Percentiles rank a stretch among this genome's conserved stretches.
Evolutionary conservation across 2,113 vertebrate genomes (phyloP).

Genomic region (Elephantulus edwardii): DNA sequence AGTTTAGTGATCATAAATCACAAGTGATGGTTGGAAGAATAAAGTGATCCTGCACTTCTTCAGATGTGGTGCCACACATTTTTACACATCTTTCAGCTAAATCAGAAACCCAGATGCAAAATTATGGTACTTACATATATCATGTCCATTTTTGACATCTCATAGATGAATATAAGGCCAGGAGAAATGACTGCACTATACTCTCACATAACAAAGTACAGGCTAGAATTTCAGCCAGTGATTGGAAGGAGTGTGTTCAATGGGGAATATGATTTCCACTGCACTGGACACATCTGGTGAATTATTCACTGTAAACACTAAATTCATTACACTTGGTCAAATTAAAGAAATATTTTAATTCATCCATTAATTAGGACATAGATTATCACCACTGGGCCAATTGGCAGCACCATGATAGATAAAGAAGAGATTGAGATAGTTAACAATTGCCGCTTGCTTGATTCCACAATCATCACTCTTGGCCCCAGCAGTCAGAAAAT

Average conservation of each 20-base stretch:
- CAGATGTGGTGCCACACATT: conserved; percentile 63
- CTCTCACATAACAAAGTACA: not conserved
- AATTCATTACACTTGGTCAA: not conserved
- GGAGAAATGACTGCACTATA: not conserved
- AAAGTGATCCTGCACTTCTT: conserved; percentile 45
- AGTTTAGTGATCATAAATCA: conserved; percentile 48
- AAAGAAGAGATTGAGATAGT: too few species aligned
- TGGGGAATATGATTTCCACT: not conserved
- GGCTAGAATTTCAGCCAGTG: not conserved
- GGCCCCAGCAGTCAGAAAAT: too few species aligned
- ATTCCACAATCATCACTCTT: too few species aligned
- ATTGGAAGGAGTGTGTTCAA: not conserved
- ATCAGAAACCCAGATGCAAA: conserved; percentile 70
- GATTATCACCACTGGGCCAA: too few species aligned
- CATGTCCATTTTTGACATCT: not conserved
- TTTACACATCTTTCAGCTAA: conserved; percentile 63
- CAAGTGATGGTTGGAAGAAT: not conserved
- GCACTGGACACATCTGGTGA: not conserved
- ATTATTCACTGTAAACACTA: not conserved
- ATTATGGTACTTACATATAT: not conserved
- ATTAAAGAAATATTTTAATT: not conserved
- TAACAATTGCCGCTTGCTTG: too few species aligned
- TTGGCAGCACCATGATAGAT: too few species aligned
- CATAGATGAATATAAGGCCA: not conserved
- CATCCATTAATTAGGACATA: not conserved